Evolutionary conservation across 1,140 invertebrate species (phyloP).

Genomic region (Lordiphosa stackelbergi): DNA sequence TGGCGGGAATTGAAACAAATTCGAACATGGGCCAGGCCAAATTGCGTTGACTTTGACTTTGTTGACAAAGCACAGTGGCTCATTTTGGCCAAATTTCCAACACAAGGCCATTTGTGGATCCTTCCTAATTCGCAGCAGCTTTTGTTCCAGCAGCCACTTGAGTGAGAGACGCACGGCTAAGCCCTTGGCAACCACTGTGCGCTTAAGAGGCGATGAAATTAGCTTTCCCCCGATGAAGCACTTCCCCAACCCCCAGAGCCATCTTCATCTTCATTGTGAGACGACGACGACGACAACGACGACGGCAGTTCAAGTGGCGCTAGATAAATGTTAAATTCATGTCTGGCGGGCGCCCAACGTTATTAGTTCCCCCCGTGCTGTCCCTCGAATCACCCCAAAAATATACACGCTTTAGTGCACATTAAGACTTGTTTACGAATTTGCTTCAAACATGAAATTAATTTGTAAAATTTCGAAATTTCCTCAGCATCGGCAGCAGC

Average conservation of each 20-base stretch:
- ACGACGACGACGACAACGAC: slow-evolving; percentile 16
- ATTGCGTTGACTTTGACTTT: slow-evolving; percentile 19
- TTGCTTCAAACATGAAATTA: slow-evolving; percentile 72
- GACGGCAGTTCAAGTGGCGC: slow-evolving; percentile 61
- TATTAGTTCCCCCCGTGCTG: slow-evolving; percentile 33
- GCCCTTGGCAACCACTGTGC: slow-evolving; percentile 52
- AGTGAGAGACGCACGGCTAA: slow-evolving; percentile 6
- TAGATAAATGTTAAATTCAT: slow-evolving; percentile 75
- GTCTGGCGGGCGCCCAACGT: slow-evolving; percentile 66
- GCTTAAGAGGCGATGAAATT: slow-evolving; percentile 69
- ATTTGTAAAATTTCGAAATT: slow-evolving; percentile 69
- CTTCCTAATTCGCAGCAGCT: too few relatives aligned
- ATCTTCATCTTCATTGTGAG: slow-evolving; percentile 47
- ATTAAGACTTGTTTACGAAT: slow-evolving; percentile 74
- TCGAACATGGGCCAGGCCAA: slow-evolving; percentile 57
- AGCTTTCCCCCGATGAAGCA: slow-evolving; percentile 28
- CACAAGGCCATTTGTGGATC: too few relatives aligned
- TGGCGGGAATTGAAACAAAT: slow-evolving; percentile 66
- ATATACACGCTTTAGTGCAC: slow-evolving; percentile 68
- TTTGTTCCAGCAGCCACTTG: too few relatives aligned
- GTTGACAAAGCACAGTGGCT: slow-evolving; percentile 51
- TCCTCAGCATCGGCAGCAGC: slow-evolving; percentile 7
- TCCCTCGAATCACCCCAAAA: slow-evolving; percentile 7
- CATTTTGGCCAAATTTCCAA: background rate
- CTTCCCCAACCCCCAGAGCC: slow-evolving; percentile 7